Base-by-base conservation (phyloP, 2,113 vertebrate species). In the Podocnemis expansa region DNA sequence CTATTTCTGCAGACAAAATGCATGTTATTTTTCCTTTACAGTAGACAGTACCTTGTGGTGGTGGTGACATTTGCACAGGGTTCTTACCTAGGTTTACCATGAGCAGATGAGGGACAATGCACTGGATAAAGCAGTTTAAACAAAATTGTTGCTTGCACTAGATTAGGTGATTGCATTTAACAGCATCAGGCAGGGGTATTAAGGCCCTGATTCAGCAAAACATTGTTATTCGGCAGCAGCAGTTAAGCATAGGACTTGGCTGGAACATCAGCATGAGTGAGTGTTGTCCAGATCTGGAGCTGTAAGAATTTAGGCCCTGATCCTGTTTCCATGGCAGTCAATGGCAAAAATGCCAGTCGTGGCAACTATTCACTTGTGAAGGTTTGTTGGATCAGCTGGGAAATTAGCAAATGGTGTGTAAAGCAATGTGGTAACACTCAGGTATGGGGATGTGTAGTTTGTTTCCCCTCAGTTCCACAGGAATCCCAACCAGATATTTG, bases 1-100 rank as follows among this genome's bases (percentile, higher is more conserved):
- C 78, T 90, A 43, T 96, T 95, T 95, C 85, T 91, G 82, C 91
- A 96, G 89, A 76, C 79, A 84, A 87, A 89, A 92, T 73, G 5
- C 82, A 87, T 51, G 84, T 86, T 94, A 63, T 93, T 93, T 95
- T 92, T 88, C 85, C 87, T 90, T 49, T 90, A 81, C 89, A 91
- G 80, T 14, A 78, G 75, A 83, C 89, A 84, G 13, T n/a, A n/a
- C 86, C 93, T 10, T 2, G n/a, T 83, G 38, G 45, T 58, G 82
- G 78, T 2, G 0, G 27, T 0, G 1, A 79, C 75, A 67, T 31
- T 84, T 95, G 91, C 94, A 86, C 25, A 0, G 45, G 89, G 41
- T 55, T n/a, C 78, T 95, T 93, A 86, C 82, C 56, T 76, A 0
- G 0, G 38, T 13, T 73, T 17, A 58, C 38, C n/a, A 12, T 0